phyloP scores from a whole-genome alignment of 2,113 vertebrate genomes.

The Mesocricetus auratus region DNA sequence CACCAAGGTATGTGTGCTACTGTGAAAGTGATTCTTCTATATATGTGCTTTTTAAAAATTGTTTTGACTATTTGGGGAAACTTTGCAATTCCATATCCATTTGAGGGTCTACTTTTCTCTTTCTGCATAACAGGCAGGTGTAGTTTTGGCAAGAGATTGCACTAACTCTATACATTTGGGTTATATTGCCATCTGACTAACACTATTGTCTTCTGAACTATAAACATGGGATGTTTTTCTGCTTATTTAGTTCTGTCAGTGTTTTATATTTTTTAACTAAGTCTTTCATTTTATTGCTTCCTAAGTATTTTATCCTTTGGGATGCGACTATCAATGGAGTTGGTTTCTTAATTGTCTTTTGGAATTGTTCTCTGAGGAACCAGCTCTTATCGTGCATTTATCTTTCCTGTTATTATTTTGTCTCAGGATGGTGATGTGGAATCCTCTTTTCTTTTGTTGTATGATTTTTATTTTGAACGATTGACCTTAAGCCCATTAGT shows the following conservation, averaged over 20 bases:
- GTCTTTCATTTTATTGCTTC: background rate
- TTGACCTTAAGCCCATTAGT: background rate
- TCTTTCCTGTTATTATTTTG: background rate
- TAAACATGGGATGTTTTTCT: background rate
- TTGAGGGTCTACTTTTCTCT: constrained; percentile 1
- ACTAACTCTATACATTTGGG: background rate
- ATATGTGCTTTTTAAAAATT: background rate
- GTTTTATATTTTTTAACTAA: background rate
- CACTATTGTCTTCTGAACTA: background rate
- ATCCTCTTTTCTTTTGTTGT: constrained; percentile 33
- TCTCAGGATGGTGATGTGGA: background rate
- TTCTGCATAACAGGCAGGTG: constrained; percentile 11
- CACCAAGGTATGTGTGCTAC: background rate
- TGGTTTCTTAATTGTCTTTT: background rate
- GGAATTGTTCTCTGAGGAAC: background rate
- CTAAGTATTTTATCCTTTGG: constrained; percentile 18
- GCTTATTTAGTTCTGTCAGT: constrained; percentile 38
- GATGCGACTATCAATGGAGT: background rate
- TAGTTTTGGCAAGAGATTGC: background rate
- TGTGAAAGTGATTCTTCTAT: background rate
- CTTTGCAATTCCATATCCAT: constrained; percentile 12
- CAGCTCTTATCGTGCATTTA: background rate
- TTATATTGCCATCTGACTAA: background rate
- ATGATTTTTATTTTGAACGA: background rate
- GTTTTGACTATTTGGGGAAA: background rate